Percentiles rank a stretch among this genome's conserved stretches.
Evolutionary conservation across 1,140 invertebrate species (phyloP).

Genomic region (Zaprionus davidi): DNA sequence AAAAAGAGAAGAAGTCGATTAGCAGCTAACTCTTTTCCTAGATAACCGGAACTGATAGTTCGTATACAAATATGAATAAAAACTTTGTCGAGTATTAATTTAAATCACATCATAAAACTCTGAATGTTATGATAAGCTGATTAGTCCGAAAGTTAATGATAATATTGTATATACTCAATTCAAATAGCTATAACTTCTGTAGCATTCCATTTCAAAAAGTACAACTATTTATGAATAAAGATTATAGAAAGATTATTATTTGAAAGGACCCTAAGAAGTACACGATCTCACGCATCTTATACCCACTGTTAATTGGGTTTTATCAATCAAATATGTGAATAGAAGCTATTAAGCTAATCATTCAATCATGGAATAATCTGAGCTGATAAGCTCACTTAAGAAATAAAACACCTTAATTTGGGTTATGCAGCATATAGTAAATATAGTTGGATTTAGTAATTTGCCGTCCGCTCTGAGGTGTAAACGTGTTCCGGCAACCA

Average conservation of each 20-base stretch:
- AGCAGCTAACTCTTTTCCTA: neutral
- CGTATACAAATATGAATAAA: conserved; percentile 87
- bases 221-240: conserved; percentile 1
- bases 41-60: conserved; percentile 67
- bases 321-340: no score
- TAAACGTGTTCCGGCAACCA: conserved; percentile 4
- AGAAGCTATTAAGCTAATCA: neutral
- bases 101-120: conserved; percentile 6
- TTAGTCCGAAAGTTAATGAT: neutral
- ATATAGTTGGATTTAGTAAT: conserved; percentile 18
- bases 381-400: conserved; percentile 28
- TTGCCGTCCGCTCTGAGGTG: neutral
- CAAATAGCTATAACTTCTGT: neutral
- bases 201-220: conserved; percentile 4
- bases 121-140: no score
- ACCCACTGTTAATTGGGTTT: no score
- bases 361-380: conserved; percentile 36
- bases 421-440: no score
- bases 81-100: conserved; percentile 69
- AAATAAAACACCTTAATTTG: neutral
- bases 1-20: conserved; percentile 9
- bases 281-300: no score
- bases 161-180: conserved; percentile 20
- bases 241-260: neutral
- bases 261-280: no score